Base-by-base conservation (phyloP, 2,888 invertebrate species). In the Onthophagus sagittarius region DNA sequence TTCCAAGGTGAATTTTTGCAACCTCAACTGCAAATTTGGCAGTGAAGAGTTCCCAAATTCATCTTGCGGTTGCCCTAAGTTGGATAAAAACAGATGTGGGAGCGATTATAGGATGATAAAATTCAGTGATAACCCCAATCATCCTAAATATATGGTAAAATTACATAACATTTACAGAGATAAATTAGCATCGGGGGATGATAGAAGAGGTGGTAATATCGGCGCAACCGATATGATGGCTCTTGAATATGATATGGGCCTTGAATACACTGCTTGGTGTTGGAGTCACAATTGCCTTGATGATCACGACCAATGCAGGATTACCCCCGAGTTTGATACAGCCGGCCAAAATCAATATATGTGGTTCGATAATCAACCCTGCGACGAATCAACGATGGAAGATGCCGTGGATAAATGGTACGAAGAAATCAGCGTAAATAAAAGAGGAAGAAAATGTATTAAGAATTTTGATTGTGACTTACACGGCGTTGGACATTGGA, bases 401-500 rank as follows among this genome's bases (percentile, higher is more conserved):
- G 39, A 53, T 1, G 39, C 39, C 11, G 39, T 7, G 15, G 23
- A 23, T 32, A n/a, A 3, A 15, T 67, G 67, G 67, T 67, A 67
- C n/a, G 67, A 67, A 6, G 67, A 67, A n/a, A 32, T 67, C n/a
- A 15, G 23, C 6, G 2, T 53, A 11, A 11, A 9, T 4, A 32
- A 67, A 15, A n/a, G n/a, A 1, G 9, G 31, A 0, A 5, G 23
- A 11, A 7, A 5, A 1, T 67, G 67, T 32, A 5, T 23, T 6
- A 7, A 15, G 13, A 64, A 64, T 15, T 64, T 15, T 23, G 31
- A 15, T 31, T 31, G 13, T 0, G 9, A 15, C 67, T 9, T 9
- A n/a, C 31, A 23, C 70, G 64, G 14, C 6, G 63, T 72, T 9
- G 73, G 73, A 2, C 75, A 75, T 15, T 75, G 62, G n/a, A 73